These are phyloP conservation scores for Agrilus mali DNA, from an alignment of 2,888 invertebrate genomes.

Conservation along the genomic window DNA sequence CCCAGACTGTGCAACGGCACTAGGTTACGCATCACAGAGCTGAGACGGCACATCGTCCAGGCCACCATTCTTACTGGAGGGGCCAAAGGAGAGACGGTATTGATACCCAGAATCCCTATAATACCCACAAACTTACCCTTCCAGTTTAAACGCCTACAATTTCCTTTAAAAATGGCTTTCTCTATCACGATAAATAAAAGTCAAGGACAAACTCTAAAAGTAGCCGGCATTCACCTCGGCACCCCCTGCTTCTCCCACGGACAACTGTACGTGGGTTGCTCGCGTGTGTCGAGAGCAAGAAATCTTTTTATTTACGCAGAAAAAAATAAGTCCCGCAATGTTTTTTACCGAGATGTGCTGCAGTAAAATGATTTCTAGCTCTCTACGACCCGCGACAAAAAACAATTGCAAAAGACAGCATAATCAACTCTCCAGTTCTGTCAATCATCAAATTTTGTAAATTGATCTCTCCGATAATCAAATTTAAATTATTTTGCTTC, in stretches of 20 bases:
- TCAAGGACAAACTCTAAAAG: no score
- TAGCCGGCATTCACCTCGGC: slow-evolving; percentile 3
- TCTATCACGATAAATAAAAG: slow-evolving; percentile 26
- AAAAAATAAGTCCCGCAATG: no score
- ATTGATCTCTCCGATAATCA: no score
- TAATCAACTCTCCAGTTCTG: no score
- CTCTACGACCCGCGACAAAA: no score
- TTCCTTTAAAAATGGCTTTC: no score
- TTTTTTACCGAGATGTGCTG: no score
- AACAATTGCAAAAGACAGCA: no score
- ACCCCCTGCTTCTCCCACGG: slow-evolving; percentile 11
- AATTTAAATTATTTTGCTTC: no score
- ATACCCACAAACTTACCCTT: slow-evolving; percentile 21
- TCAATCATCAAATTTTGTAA: no score
- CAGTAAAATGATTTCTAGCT: no score
- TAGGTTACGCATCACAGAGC: slow-evolving; percentile 10
- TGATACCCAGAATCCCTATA: slow-evolving; percentile 25
- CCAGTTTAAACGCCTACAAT: slow-evolving; percentile 18
- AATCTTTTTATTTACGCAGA: slow-evolving; percentile 6
- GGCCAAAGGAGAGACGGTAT: slow-evolving; percentile 15
- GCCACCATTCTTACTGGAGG: slow-evolving; percentile 12
- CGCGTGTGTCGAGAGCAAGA: slow-evolving; percentile 9
- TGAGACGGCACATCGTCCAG: slow-evolving; percentile 11
- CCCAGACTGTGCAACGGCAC: slow-evolving; percentile 19
- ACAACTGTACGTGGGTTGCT: slow-evolving; percentile 24